Evolutionary conservation across 2,113 vertebrate species (phyloP).

Genomic region (Tricholaema leucomelas): DNA sequence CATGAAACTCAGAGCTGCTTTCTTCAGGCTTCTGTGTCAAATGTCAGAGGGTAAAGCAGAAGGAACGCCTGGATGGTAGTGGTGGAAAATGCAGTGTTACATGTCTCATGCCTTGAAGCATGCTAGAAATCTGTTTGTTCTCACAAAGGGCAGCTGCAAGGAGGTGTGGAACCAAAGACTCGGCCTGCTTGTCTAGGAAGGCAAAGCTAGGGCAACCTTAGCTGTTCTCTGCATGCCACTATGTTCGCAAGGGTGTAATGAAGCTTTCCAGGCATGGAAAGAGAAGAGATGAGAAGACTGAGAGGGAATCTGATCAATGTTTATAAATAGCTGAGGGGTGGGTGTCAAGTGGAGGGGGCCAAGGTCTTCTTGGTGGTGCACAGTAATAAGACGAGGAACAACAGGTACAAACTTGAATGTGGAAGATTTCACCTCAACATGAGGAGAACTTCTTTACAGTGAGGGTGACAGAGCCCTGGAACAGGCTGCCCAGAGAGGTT

Average conservation of each 20-base stretch:
- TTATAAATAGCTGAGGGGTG: too few relatives aligned
- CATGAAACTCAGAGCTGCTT: neutral
- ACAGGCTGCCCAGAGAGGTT: too few relatives aligned
- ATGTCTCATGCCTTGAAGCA: neutral
- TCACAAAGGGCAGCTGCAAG: neutral
- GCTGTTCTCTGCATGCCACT: neutral
- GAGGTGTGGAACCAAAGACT: neutral
- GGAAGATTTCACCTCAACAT: too few relatives aligned
- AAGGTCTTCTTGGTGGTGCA: too few relatives aligned
- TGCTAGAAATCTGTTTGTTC: neutral
- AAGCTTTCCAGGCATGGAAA: neutral
- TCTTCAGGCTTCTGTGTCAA: conserved; percentile 15
- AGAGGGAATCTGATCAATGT: too few relatives aligned
- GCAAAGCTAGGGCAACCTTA: neutral
- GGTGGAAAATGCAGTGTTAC: neutral
- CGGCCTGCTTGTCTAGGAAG: neutral
- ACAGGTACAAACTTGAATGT: too few relatives aligned
- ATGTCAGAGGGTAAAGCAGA: neutral
- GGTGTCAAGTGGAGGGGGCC: too few relatives aligned
- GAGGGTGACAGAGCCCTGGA: too few relatives aligned
- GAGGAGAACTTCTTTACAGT: too few relatives aligned
- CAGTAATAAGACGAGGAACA: too few relatives aligned
- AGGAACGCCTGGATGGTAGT: neutral
- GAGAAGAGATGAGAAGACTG: too few relatives aligned
- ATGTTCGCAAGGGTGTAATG: neutral